Conservation (phyloP, 2,888 invertebrate species). For the Vesta saturnalis region DNA sequence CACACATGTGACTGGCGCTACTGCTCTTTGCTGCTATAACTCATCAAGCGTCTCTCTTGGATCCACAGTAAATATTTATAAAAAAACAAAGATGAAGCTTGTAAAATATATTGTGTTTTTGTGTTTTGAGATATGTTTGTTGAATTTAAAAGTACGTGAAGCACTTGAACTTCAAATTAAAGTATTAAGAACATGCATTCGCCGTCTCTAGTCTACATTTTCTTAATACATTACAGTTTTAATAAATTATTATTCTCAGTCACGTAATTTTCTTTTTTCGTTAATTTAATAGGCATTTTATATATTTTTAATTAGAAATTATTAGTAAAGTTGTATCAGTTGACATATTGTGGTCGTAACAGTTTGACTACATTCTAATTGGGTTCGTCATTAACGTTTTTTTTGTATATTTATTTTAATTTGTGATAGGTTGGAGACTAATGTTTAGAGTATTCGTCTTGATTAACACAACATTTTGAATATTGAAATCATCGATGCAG, state of each 20-base stretch:
- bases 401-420: no score
- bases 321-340: background rate
- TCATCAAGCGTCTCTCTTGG: conserved; percentile 44
- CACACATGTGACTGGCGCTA: conserved; percentile 56
- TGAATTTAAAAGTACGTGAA: conserved; percentile 26
- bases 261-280: background rate
- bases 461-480: no score
- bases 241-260: conserved; percentile 1
- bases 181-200: conserved; percentile 6
- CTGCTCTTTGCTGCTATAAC: conserved; percentile 51
- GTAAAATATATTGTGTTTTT: conserved; percentile 36
- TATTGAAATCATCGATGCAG: no score
- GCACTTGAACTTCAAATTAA: conserved; percentile 33
- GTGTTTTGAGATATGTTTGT: conserved; percentile 33
- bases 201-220: background rate
- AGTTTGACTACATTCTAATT: background rate
- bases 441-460: no score
- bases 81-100: conserved; percentile 28
- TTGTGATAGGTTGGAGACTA: no score
- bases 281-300: background rate
- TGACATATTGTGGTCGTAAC: background rate
- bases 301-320: background rate
- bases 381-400: no score
- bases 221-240: conserved; percentile 1
- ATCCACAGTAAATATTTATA: conserved; percentile 28